These are phyloP conservation scores for Orthonyx spaldingii DNA, from an alignment of 2,113 vertebrate genomes.

Conservation along the genomic window DNA sequence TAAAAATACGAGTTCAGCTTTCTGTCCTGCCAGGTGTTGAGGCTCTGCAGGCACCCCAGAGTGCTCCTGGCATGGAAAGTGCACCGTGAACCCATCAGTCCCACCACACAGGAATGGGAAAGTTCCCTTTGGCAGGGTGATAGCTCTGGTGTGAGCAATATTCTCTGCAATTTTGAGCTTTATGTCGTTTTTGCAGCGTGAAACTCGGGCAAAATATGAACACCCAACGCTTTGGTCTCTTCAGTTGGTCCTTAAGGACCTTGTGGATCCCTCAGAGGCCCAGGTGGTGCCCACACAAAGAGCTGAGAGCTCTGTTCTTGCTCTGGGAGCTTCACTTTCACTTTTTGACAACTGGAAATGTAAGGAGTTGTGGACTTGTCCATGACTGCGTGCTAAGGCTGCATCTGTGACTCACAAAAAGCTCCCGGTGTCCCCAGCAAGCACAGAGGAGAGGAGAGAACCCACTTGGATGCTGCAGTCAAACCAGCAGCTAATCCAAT, in stretches of 20 bases:
- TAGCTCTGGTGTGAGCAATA: neutral
- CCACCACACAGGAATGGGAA: neutral
- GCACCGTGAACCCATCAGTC: neutral
- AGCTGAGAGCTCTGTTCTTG: neutral
- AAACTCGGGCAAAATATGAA: neutral
- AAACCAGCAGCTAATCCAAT: conserved; percentile 12
- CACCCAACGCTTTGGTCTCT: neutral
- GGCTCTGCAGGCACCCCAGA: neutral
- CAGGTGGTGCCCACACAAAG: neutral
- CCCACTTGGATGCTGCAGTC: neutral
- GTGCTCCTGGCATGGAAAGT: neutral
- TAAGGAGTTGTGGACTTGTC: neutral
- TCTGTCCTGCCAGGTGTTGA: neutral
- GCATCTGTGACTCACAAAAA: neutral
- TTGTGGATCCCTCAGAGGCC: neutral
- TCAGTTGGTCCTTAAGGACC: neutral
- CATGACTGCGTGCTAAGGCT: neutral
- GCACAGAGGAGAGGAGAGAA: neutral
- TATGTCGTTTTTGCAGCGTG: neutral
- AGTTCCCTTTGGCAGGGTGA: neutral
- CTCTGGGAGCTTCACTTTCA: neutral
- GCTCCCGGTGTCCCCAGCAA: conserved; percentile 1
- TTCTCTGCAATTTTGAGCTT: neutral
- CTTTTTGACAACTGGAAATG: neutral
- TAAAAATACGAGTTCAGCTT: neutral